Evolutionary conservation across 1,140 invertebrate species (phyloP), one percentile per base, ranked within the genome.

Genomic region (Drosophila punjabiensis): DNA sequence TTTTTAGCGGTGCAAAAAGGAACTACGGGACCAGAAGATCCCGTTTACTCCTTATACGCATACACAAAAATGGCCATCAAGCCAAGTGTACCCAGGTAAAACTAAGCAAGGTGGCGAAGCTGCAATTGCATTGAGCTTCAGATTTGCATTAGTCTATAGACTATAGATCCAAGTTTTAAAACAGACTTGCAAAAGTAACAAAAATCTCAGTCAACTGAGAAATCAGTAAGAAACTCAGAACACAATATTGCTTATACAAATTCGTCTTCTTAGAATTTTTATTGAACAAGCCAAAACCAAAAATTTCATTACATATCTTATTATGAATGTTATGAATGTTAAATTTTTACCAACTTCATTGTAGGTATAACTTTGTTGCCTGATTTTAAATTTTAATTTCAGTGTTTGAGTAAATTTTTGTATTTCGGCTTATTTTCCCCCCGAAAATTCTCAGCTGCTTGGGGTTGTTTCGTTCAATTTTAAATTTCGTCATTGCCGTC

Each of bases 1-100:
- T 82, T 82, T 77, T 66, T 79, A 68, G 71, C 76, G 83, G 82
- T 76, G 65, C 56, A 76, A 65, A 79, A 14, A 85, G 70, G 48
- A 62, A 62, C 60, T 83, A 65, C 37, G 33, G 70, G 81, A 39
- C 61, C 61, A 59, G 66, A 62, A 81, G 39, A 76, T 86, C 68
- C 75, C 60, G 68, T 70, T 75, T 86, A 65, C 63, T 24, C 59
- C 52, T 4, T 10, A 14, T 16, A n/a, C 24, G 24, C 41, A 35
- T 48, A 56, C 30, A 16, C 30, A 37, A 30, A 63, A 41, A 56
- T 60, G 41, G 52, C 41, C 43, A 48, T 47, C 11, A 45, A 37
- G 39, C 28, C 11, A 32, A 37, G 32, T 43, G 62, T 65, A 50
- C 41, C 24, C 30, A 33, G 14, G n/a, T 28, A 58, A 28, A 28